phyloP scores from a whole-genome alignment of 2,113 vertebrate species.

The Daubentonia madagascariensis region DNA sequence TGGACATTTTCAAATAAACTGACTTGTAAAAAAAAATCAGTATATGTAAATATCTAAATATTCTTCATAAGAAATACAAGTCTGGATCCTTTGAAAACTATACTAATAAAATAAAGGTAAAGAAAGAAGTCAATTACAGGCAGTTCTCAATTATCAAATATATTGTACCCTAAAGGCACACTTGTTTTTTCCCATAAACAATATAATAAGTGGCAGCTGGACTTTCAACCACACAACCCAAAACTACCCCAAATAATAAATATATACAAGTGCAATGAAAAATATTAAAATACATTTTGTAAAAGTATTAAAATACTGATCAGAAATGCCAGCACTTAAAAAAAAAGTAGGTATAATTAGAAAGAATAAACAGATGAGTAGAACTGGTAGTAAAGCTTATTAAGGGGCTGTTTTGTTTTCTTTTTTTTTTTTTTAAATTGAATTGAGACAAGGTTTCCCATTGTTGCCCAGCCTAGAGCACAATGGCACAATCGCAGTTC shows the following conservation, averaged over 20 bases:
- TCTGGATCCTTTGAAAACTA: neutral
- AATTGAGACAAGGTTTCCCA: too few relatives aligned
- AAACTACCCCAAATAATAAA: neutral
- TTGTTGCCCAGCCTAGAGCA: too few relatives aligned
- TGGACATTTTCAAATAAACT: neutral
- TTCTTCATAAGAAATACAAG: neutral
- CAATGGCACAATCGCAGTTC: too few relatives aligned
- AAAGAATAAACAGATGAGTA: neutral
- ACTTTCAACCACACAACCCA: neutral
- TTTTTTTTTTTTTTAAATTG: neutral
- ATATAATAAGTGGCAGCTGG: neutral
- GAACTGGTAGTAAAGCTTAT: neutral
- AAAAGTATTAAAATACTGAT: neutral
- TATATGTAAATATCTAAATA: neutral
- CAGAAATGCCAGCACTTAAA: neutral
- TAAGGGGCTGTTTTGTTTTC: neutral
- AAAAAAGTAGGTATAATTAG: neutral
- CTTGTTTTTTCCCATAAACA: neutral
- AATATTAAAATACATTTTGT: neutral
- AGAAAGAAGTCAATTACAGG: neutral
- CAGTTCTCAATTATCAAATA: neutral
- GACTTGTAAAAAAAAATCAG: neutral
- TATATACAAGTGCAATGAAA: neutral
- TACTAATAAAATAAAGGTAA: neutral
- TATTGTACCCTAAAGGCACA: neutral